These are phyloP conservation scores for Polydrusus tereticollis DNA, from an alignment of 2,888 invertebrate species.

Conservation along the genomic window DNA sequence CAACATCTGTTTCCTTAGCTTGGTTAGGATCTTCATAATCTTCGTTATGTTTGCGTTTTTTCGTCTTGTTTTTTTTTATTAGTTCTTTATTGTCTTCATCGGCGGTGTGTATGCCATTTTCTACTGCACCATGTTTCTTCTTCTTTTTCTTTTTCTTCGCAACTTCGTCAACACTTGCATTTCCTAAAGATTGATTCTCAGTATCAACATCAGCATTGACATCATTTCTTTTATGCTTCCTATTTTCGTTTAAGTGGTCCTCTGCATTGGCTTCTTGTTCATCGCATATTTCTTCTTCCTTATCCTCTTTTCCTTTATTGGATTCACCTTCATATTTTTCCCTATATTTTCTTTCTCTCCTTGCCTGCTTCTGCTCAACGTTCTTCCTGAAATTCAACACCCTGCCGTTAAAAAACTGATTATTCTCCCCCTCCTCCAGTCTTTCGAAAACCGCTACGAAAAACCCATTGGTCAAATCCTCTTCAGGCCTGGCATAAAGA, in stretches of 20 bases:
- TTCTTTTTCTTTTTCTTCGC: conserved; percentile 14
- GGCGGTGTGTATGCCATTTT: background rate
- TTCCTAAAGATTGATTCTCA: background rate
- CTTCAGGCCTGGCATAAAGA: conserved; percentile 81
- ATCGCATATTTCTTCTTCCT: background rate
- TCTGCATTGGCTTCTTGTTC: background rate
- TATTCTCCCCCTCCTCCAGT: conserved; percentile 66
- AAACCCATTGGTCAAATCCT: conserved; percentile 92
- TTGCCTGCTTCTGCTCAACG: conserved; percentile 38
- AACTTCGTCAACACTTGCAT: background rate
- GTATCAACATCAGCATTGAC: background rate
- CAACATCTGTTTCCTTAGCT: background rate
- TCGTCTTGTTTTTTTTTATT: conserved; percentile 9
- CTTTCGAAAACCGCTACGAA: conserved; percentile 93
- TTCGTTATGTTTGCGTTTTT: background rate
- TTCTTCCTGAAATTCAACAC: conserved; percentile 54
- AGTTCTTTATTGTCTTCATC: background rate
- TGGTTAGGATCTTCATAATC: too few relatives aligned
- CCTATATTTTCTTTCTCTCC: conserved; percentile 10
- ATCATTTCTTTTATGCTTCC: background rate
- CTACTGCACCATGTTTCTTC: background rate
- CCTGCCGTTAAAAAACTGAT: conserved; percentile 58
- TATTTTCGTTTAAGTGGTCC: background rate
- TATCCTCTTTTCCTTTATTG: background rate
- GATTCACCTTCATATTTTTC: background rate